Evolutionary conservation across 2,113 vertebrate species (phyloP).

Genomic region (Periophthalmus modestus): DNA sequence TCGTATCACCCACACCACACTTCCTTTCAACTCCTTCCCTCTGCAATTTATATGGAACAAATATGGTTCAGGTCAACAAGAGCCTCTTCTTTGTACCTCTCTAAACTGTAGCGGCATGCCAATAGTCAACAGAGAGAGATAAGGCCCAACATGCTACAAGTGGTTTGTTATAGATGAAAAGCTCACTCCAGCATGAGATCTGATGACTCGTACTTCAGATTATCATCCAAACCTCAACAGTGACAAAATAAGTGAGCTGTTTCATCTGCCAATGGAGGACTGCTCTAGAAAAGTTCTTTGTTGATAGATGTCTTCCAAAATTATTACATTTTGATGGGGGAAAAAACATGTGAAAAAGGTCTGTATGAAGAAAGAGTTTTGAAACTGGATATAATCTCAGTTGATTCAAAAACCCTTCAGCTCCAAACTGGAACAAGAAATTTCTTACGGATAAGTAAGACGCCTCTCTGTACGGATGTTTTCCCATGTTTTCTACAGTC

Average conservation of each 20-base stretch:
- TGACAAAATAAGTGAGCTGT: neutral
- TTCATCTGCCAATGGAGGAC: neutral
- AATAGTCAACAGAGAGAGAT: neutral
- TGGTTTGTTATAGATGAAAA: neutral
- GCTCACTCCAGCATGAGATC: neutral
- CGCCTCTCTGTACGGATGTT: too few species aligned
- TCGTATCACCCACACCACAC: slow-evolving; percentile 2
- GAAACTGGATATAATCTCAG: neutral
- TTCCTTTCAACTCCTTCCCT: slow-evolving; percentile 8
- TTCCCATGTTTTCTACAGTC: too few species aligned
- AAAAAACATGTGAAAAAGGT: neutral
- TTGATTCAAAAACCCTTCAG: too few species aligned
- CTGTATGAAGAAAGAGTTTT: neutral
- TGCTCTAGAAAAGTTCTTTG: too few species aligned
- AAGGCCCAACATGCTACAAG: neutral
- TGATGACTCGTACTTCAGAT: too few species aligned
- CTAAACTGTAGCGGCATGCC: neutral
- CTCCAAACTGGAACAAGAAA: too few species aligned
- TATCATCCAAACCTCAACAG: neutral
- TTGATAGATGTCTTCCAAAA: too few species aligned
- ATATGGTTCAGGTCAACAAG: slow-evolving; percentile 2
- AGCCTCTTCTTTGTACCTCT: neutral
- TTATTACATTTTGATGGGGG: too few species aligned
- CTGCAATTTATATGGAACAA: slow-evolving; percentile 10
- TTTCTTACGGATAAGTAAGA: too few species aligned